Evolutionary conservation across 2,797 vertebrate species (phyloP).

Genomic region (Brotula barbata): DNA sequence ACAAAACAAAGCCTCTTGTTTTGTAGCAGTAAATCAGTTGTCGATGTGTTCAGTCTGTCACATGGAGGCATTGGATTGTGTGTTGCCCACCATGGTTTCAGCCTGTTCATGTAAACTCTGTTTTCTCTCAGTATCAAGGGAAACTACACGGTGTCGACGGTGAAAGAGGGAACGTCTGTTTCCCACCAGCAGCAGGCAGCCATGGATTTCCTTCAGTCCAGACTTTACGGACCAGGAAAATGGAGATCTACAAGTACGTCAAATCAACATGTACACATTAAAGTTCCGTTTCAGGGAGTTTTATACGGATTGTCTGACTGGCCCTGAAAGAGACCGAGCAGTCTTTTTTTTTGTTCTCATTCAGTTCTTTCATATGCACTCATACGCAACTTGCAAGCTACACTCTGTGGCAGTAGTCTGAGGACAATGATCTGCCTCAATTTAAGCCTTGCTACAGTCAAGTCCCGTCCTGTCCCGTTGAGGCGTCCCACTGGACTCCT

Average conservation of each 20-base stretch:
- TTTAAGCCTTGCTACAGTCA: conserved; percentile 61
- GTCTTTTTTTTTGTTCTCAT: no score
- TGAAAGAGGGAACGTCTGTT: conserved; percentile 62
- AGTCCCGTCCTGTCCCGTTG: neutral
- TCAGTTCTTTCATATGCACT: no score
- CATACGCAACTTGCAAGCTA: conserved; percentile 31
- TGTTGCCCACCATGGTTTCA: no score
- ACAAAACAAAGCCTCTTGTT: no score
- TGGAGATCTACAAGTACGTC: conserved; percentile 83
- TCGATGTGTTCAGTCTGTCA: no score
- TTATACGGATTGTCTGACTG: no score
- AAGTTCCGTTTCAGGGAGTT: no score
- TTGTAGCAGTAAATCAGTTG: no score
- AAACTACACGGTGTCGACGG: conserved; percentile 77
- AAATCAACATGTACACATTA: no score
- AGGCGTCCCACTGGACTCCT: neutral
- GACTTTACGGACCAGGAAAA: conserved; percentile 84
- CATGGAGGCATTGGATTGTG: no score
- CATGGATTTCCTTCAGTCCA: conserved; percentile 79
- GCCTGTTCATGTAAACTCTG: neutral
- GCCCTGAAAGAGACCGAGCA: no score
- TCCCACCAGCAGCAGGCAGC: conserved; percentile 79
- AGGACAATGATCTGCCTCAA: conserved; percentile 60
- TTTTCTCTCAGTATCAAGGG: conserved; percentile 66
- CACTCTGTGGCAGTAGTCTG: conserved; percentile 65